A percentile compares a stretch with the other conserved stretches of the same genome.
Conservation (phyloP, 2,797 vertebrate species). For the Lycodopsis pacificus region DNA sequence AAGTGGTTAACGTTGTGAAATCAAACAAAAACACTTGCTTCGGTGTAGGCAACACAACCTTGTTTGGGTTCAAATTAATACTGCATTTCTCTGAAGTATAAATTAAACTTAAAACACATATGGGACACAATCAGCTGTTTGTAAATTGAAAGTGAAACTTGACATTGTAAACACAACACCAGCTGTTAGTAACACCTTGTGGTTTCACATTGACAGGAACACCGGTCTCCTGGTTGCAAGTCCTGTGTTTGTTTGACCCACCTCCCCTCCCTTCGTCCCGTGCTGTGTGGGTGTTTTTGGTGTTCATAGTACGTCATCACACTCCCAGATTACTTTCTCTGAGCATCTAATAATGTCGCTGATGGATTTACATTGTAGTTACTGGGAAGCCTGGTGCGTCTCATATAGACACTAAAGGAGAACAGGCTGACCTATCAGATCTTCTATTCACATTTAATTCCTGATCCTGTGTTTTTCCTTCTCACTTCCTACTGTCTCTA, state of each 20-base stretch:
- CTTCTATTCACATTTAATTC: slow-evolving; percentile 19
- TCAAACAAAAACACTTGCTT: background rate
- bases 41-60: background rate
- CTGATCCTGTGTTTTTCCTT: slow-evolving; percentile 7
- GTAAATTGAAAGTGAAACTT: no score
- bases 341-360: no score
- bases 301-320: no score
- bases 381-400: no score
- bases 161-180: no score
- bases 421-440: slow-evolving; percentile 1
- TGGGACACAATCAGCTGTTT: no score
- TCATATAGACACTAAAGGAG: background rate
- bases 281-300: no score
- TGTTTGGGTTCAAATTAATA: background rate
- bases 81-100: background rate
- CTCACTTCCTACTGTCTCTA: slow-evolving; percentile 5
- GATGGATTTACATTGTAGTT: no score
- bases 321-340: no score
- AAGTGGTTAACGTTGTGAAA: background rate
- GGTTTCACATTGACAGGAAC: background rate
- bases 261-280: no score
- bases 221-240: background rate
- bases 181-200: background rate
- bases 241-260: background rate
- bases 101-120: no score